Conservation (phyloP, 2,113 vertebrate genomes). For the Spizaetus ornatus region DNA sequence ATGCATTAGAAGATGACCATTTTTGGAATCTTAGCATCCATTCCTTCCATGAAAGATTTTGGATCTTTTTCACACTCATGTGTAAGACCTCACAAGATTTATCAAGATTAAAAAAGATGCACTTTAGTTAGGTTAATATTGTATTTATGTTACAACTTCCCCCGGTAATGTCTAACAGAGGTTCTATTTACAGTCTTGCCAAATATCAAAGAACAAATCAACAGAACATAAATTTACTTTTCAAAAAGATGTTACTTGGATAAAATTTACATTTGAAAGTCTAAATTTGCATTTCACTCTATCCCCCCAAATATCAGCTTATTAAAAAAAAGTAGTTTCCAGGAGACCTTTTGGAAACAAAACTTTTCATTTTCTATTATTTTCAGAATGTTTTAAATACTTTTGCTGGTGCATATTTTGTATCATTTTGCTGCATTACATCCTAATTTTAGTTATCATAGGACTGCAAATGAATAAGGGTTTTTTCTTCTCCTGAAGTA, state of each 20-base stretch:
- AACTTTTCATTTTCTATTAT: neutral
- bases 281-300: constrained; percentile 12
- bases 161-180: constrained; percentile 52
- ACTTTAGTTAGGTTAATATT: constrained; percentile 64
- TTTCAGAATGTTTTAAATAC: neutral
- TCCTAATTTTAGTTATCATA: neutral
- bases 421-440: neutral
- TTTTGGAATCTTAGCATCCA: neutral
- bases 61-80: neutral
- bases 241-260: constrained; percentile 17
- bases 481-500: neutral
- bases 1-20: neutral
- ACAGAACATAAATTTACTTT: constrained; percentile 59
- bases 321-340: neutral
- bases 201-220: constrained; percentile 60
- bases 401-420: neutral
- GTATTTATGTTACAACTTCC: constrained; percentile 52
- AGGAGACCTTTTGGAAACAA: neutral
- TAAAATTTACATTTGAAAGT: constrained; percentile 56
- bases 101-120: constrained; percentile 26
- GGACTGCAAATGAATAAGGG: neutral
- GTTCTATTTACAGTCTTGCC: constrained; percentile 52
- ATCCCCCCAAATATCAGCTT: neutral
- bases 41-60: neutral
- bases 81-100: constrained; percentile 25